These are phyloP conservation scores for Serripes groenlandicus DNA, from an alignment of 2,888 invertebrate species.

Conservation along the genomic window DNA sequence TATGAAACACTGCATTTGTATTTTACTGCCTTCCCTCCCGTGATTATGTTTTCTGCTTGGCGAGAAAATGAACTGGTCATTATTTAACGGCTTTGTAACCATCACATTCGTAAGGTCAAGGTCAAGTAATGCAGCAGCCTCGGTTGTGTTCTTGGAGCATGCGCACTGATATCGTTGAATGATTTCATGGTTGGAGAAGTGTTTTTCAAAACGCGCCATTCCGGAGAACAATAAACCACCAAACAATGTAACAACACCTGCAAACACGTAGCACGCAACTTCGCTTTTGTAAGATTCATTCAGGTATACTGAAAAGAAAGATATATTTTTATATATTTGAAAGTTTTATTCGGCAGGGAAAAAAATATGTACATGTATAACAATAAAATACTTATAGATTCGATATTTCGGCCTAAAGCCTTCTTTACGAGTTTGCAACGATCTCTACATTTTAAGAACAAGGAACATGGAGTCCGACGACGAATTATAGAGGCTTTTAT, in stretches of 20 bases:
- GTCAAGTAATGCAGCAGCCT: constrained; percentile 82
- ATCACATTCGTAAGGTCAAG: constrained; percentile 80
- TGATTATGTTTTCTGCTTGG: constrained; percentile 74
- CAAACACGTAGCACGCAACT: constrained; percentile 81
- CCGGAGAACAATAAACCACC: constrained; percentile 81
- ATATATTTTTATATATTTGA: no score
- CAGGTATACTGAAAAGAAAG: constrained; percentile 80
- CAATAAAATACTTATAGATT: no score
- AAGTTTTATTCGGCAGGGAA: no score
- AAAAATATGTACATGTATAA: no score
- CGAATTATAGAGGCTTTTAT: no score
- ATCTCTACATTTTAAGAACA: no score
- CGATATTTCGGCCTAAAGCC: no score
- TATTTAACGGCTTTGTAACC: constrained; percentile 77
- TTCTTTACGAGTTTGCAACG: no score
- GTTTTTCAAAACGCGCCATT: constrained; percentile 82
- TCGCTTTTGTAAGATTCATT: constrained; percentile 73
- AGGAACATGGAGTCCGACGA: no score
- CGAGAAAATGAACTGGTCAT: constrained; percentile 78
- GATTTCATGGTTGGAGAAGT: constrained; percentile 82
- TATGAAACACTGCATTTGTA: constrained; percentile 80
- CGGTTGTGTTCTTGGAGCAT: constrained; percentile 78
- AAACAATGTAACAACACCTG: constrained; percentile 79
- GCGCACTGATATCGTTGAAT: constrained; percentile 80
- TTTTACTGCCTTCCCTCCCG: constrained; percentile 74